phyloP scores from a whole-genome alignment of 1,140 invertebrate species.

The Lineus longissimus region DNA sequence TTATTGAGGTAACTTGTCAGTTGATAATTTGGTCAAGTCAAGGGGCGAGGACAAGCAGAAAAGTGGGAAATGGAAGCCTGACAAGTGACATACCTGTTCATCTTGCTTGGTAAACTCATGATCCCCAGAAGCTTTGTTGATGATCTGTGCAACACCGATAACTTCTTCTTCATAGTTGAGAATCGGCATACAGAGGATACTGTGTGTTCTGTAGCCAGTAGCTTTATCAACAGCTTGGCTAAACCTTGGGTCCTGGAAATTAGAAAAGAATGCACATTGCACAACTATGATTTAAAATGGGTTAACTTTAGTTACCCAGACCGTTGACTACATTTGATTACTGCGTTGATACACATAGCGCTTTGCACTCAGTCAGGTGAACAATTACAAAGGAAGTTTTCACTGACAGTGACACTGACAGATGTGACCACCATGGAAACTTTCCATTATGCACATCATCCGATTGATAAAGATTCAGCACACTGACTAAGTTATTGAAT shows the following conservation, averaged over 20 bases:
- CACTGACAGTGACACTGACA: too few relatives aligned
- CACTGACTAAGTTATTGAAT: too few relatives aligned
- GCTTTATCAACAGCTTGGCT: constrained; percentile 86
- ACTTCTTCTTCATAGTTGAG: constrained; percentile 93
- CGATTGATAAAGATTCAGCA: too few relatives aligned
- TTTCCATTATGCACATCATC: too few relatives aligned
- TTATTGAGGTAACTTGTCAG: too few relatives aligned
- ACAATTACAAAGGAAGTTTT: too few relatives aligned
- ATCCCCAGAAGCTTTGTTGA: constrained; percentile 71
- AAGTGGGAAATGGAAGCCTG: not conserved
- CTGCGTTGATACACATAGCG: too few relatives aligned
- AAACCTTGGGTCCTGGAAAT: constrained; percentile 60
- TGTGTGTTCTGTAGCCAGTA: constrained; percentile 87
- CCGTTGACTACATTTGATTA: not conserved
- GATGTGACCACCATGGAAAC: too few relatives aligned
- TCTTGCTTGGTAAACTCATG: constrained; percentile 41
- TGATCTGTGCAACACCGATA: constrained; percentile 94
- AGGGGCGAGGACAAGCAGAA: too few relatives aligned
- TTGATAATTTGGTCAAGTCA: too few relatives aligned
- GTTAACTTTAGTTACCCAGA: too few relatives aligned
- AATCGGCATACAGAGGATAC: constrained; percentile 91
- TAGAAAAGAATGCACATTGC: not conserved
- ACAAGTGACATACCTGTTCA: constrained; percentile 29
- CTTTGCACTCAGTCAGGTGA: too few relatives aligned
- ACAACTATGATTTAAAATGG: not conserved